A percentile compares a stretch with the other conserved stretches of the same genome.
phyloP scores from a whole-genome alignment of 2,113 vertebrate genomes.

The Dermatemys mawii region DNA sequence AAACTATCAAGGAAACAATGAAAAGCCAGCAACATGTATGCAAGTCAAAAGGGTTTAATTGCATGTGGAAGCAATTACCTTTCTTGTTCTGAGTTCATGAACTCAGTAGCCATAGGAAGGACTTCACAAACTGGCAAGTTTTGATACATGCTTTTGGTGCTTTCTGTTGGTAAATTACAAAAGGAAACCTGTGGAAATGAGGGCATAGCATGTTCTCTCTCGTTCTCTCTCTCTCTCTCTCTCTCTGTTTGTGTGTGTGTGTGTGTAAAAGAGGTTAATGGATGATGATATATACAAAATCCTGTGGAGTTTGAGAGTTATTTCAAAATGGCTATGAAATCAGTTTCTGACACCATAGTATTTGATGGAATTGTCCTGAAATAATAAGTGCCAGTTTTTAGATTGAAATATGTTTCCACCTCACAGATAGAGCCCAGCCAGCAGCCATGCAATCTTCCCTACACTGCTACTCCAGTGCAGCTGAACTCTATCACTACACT shows the following conservation, averaged over 20 bases:
- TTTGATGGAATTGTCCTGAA: slow-evolving; percentile 46
- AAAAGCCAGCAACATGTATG: not conserved
- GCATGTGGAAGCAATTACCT: not conserved
- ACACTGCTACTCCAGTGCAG: not conserved
- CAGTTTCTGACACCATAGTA: slow-evolving; percentile 54
- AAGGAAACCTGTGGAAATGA: slow-evolving; percentile 5
- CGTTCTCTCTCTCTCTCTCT: not conserved
- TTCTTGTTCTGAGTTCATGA: not conserved
- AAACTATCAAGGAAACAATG: not conserved
- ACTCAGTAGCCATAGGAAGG: no score
- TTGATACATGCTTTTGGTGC: not conserved
- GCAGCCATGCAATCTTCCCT: not conserved
- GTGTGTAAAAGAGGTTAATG: slow-evolving; percentile 26
- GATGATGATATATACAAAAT: slow-evolving; percentile 18
- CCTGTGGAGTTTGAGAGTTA: slow-evolving; percentile 38
- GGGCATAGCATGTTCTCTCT: no score
- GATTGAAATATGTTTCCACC: not conserved
- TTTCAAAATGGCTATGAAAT: slow-evolving; percentile 19
- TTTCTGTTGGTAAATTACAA: slow-evolving; percentile 29
- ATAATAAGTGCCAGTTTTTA: slow-evolving; percentile 13
- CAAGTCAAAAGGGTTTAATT: not conserved
- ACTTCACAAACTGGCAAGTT: no score
- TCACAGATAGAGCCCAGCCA: not conserved
- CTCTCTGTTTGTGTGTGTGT: not conserved
- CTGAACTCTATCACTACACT: not conserved